phyloP scores from a whole-genome alignment of 2,113 vertebrate genomes.

The Esox niger region DNA sequence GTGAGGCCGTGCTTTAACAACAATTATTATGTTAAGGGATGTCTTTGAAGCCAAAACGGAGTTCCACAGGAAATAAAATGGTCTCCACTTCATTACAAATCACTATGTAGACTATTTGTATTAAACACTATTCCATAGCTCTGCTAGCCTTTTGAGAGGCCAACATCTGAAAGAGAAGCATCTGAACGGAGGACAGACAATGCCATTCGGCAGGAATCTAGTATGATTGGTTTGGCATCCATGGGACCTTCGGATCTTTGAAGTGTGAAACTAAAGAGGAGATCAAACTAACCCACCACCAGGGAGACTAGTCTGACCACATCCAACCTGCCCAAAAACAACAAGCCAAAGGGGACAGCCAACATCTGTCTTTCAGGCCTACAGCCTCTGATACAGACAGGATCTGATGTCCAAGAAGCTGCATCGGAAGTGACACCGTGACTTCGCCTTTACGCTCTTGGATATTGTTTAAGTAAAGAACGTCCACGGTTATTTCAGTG shows the following conservation, averaged over 20 bases:
- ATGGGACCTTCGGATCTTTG: constrained; percentile 16
- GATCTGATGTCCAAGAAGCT: not conserved
- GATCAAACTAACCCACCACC: constrained; percentile 18
- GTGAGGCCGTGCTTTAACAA: not conserved
- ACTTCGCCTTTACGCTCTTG: not conserved
- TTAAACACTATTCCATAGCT: too few relatives aligned
- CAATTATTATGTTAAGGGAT: not conserved
- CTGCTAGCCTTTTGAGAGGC: too few relatives aligned
- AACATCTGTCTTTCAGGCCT: constrained; percentile 5
- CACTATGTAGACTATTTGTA: not conserved
- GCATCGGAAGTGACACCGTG: not conserved
- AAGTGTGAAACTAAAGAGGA: constrained; percentile 8
- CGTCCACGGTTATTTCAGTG: not conserved
- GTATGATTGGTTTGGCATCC: constrained; percentile 8
- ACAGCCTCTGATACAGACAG: not conserved
- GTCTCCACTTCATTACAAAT: not conserved
- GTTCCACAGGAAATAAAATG: not conserved
- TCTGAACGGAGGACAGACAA: constrained; percentile 19
- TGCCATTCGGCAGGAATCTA: constrained; percentile 14
- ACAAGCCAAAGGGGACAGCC: constrained; percentile 1
- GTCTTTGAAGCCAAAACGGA: not conserved
- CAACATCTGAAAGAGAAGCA: not conserved
- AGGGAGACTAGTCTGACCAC: constrained; percentile 3
- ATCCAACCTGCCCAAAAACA: not conserved
- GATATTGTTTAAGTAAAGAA: not conserved